phyloP scores from a whole-genome alignment of 2,888 invertebrate species.

The Caenorhabditis plicata region DNA sequence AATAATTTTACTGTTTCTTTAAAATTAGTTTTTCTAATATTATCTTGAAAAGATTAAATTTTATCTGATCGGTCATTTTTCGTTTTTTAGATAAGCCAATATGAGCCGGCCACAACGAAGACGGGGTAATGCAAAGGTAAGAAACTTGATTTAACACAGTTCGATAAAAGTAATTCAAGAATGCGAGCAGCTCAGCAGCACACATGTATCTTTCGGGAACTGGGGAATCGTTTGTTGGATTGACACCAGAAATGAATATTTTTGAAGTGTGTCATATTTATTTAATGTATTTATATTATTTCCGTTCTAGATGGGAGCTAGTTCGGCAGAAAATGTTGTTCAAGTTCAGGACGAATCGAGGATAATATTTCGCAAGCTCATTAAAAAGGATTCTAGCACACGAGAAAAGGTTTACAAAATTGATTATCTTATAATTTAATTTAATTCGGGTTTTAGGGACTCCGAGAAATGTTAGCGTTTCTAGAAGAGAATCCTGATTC shows the following conservation, averaged over 20 bases:
- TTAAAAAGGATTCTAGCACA: slow-evolving; percentile 54
- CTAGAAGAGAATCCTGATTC: slow-evolving; percentile 13
- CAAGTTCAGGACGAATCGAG: slow-evolving; percentile 48
- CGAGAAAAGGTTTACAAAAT: slow-evolving; percentile 53
- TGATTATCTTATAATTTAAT: too few species aligned
- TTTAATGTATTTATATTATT: neutral
- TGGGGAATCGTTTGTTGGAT: slow-evolving; percentile 15
- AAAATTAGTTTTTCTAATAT: too few species aligned
- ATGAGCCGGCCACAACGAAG: slow-evolving; percentile 40
- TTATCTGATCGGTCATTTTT: too few species aligned
- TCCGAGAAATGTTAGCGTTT: slow-evolving; percentile 24
- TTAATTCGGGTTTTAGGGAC: too few species aligned
- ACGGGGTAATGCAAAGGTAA: slow-evolving; percentile 41
- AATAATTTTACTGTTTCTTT: too few species aligned
- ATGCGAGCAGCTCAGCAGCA: slow-evolving; percentile 42
- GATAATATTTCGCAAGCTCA: slow-evolving; percentile 50
- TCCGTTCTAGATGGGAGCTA: slow-evolving; percentile 8
- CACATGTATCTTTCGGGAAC: slow-evolving; percentile 24
- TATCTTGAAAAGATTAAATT: too few species aligned
- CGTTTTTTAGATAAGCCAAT: slow-evolving; percentile 2
- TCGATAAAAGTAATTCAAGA: slow-evolving; percentile 10
- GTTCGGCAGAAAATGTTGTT: slow-evolving; percentile 2
- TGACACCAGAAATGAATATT: slow-evolving; percentile 33
- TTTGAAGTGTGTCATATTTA: slow-evolving; percentile 10
- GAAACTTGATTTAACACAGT: neutral